phyloP scores from a whole-genome alignment of 53 echinoderm and acorn worm genomes.

The Temnopleurus reevesii region DNA sequence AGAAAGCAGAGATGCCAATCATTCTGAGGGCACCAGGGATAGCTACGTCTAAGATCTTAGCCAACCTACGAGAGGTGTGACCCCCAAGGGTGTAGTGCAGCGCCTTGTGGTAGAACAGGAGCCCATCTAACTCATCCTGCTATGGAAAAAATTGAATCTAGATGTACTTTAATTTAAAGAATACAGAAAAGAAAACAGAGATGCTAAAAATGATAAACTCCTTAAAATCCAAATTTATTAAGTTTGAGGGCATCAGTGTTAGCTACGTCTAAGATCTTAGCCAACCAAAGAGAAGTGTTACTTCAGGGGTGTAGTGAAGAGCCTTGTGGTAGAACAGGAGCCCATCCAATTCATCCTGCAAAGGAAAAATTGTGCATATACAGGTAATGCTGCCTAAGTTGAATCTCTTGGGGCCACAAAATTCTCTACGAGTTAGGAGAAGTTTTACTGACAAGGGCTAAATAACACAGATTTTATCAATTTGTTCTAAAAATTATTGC shows the following conservation, averaged over 20 bases:
- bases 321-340: conserved; percentile 95
- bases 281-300: conserved; percentile 92
- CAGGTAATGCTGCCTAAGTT: conserved; percentile 78
- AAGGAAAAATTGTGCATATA: too few species aligned
- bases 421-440: too few species aligned
- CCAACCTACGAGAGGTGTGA: conserved; percentile 93
- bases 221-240: too few species aligned
- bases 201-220: too few species aligned
- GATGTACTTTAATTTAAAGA: too few species aligned
- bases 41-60: conserved; percentile 80
- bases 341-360: conserved; percentile 90
- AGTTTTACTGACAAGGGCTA: too few species aligned
- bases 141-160: too few species aligned
- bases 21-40: conserved; percentile 71
- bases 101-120: conserved; percentile 95
- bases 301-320: conserved; percentile 84
- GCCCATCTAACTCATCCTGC: conserved; percentile 88
- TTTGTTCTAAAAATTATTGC: too few species aligned
- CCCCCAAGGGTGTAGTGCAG: conserved; percentile 88
- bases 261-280: conserved; percentile 80
- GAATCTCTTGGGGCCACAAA: conserved; percentile 89
- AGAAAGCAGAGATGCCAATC: too few species aligned
- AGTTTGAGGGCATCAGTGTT: conserved; percentile 70
- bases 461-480: too few species aligned
- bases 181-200: too few species aligned